These are phyloP conservation scores for Papilio dardanus DNA, from an alignment of 1,140 invertebrate species.

Conservation along the genomic window DNA sequence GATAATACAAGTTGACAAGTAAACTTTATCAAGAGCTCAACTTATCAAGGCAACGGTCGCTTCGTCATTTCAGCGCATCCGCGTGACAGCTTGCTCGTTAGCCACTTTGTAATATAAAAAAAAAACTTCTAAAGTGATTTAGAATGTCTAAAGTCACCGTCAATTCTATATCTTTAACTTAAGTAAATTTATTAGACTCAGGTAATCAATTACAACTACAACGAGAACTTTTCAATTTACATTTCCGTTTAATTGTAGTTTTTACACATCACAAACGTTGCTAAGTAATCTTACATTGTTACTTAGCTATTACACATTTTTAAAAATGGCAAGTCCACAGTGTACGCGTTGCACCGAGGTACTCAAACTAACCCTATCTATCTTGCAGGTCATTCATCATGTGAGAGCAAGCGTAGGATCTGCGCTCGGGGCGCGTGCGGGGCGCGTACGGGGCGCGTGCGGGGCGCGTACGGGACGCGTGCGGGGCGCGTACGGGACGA, in stretches of 20 bases:
- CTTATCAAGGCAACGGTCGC: too few relatives aligned
- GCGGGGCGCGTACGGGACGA: not conserved
- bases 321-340: constrained; percentile 30
- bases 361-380: constrained; percentile 51
- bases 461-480: constrained; percentile 23
- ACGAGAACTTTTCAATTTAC: too few relatives aligned
- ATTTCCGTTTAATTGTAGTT: not conserved
- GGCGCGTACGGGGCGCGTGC: not conserved
- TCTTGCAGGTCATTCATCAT: constrained; percentile 51
- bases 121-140: too few relatives aligned
- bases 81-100: too few relatives aligned
- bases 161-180: too few relatives aligned
- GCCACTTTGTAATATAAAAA: too few relatives aligned
- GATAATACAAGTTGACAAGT: not conserved
- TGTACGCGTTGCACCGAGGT: constrained; percentile 2
- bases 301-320: too few relatives aligned
- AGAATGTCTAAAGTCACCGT: too few relatives aligned
- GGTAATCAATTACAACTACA: too few relatives aligned
- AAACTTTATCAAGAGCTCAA: not conserved
- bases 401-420: constrained; percentile 37
- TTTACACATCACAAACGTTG: not conserved
- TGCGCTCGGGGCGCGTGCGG: constrained; percentile 34
- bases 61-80: too few relatives aligned
- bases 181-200: too few relatives aligned
- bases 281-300: not conserved